A percentile compares a stretch with the other conserved stretches of the same genome.
phyloP scores from a whole-genome alignment of 2,888 invertebrate species.

The Chloroclystis v-ata region DNA sequence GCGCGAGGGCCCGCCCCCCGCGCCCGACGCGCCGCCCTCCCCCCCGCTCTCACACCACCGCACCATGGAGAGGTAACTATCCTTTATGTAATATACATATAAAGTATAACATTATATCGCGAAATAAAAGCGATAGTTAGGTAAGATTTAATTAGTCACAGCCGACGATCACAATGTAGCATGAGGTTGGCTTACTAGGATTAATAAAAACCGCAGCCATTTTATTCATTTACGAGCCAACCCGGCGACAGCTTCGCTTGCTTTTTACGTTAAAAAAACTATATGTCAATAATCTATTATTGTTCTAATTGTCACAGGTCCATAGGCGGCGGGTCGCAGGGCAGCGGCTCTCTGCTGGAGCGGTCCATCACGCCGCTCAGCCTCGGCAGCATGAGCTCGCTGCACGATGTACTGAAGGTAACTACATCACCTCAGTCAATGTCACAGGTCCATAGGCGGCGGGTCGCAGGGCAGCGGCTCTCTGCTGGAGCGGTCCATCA shows the following conservation, averaged over 20 bases:
- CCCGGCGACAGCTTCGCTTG: too few relatives aligned
- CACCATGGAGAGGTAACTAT: slow-evolving; percentile 61
- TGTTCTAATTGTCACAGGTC: slow-evolving; percentile 56
- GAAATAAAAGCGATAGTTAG: too few relatives aligned
- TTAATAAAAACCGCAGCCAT: too few relatives aligned
- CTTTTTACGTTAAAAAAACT: too few relatives aligned
- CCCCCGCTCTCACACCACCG: slow-evolving; percentile 51
- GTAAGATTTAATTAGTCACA: too few relatives aligned
- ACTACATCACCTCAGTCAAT: too few relatives aligned
- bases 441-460: slow-evolving; percentile 76
- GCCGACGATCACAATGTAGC: too few relatives aligned
- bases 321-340: slow-evolving; percentile 85
- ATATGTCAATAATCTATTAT: too few relatives aligned
- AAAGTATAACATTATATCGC: too few relatives aligned
- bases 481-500: slow-evolving; percentile 79
- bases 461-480: slow-evolving; percentile 87
- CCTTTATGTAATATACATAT: too few relatives aligned
- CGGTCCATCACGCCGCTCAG: slow-evolving; percentile 83
- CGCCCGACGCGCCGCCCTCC: slow-evolving; percentile 53
- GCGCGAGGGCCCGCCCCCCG: slow-evolving; percentile 44
- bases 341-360: slow-evolving; percentile 82
- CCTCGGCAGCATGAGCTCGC: slow-evolving; percentile 86
- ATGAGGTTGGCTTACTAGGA: too few relatives aligned
- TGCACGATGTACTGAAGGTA: slow-evolving; percentile 84
- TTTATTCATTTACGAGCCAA: too few relatives aligned